Evolutionary conservation across 2,888 invertebrate species (phyloP).

Genomic region (Hartigia nigra): DNA sequence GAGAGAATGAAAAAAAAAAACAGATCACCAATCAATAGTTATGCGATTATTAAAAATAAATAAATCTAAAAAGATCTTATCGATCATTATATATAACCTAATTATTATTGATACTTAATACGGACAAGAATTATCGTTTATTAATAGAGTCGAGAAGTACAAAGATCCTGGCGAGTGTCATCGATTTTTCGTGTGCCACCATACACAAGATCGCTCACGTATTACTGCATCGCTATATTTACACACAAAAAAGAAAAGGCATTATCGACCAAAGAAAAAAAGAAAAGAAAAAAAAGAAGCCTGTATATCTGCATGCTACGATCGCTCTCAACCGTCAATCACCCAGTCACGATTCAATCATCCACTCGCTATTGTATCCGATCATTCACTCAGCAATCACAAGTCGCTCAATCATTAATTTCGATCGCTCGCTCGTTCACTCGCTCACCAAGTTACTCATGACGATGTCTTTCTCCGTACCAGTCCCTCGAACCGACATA

Average conservation of each 20-base stretch:
- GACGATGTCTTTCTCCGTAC: not conserved
- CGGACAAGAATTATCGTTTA: not conserved
- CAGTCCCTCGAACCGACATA: not conserved
- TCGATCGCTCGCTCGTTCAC: constrained; percentile 12
- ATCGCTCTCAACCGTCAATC: not conserved
- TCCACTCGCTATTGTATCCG: constrained; percentile 7
- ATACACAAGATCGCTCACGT: constrained; percentile 14
- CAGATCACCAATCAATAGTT: constrained; percentile 1
- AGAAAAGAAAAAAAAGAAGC: too few species aligned
- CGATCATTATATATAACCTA: not conserved
- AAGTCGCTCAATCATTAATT: constrained; percentile 9
- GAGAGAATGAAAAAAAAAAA: not conserved
- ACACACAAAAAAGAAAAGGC: not conserved
- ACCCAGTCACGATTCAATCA: not conserved
- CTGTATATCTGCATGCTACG: constrained; percentile 2
- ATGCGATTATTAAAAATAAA: not conserved
- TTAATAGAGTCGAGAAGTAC: not conserved
- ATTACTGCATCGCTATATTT: constrained; percentile 8
- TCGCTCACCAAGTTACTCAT: constrained; percentile 1
- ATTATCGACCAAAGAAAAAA: not conserved
- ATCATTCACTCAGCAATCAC: not conserved
- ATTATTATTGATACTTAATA: constrained; percentile 6
- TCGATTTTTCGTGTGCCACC: not conserved
- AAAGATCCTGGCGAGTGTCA: not conserved
- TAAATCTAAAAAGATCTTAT: not conserved